These are phyloP conservation scores for Cantharis rufa DNA, from an alignment of 2,888 invertebrate genomes.

Conservation along the genomic window DNA sequence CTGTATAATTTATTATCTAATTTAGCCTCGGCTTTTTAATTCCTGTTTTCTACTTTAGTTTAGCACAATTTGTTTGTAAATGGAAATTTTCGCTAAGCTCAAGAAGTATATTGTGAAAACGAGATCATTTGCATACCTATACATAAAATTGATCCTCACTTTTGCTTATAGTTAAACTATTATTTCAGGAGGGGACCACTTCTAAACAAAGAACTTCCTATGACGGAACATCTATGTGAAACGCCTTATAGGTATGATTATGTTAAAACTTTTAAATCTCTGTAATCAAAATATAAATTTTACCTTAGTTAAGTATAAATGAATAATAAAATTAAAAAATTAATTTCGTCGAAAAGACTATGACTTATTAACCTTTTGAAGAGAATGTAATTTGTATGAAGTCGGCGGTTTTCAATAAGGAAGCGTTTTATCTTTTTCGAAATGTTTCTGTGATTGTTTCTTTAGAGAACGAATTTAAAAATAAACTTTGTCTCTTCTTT, in stretches of 20 bases:
- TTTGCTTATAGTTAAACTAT: constrained; percentile 18
- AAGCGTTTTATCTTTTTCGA: too few relatives aligned
- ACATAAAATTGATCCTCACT: background rate
- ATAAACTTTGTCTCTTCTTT: background rate
- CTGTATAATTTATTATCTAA: constrained; percentile 36
- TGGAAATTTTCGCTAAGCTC: constrained; percentile 15
- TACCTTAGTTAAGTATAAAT: background rate
- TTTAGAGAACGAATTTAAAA: background rate
- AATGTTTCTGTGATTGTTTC: background rate
- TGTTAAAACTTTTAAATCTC: background rate
- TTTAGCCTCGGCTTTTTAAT: constrained; percentile 33
- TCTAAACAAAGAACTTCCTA: constrained; percentile 43
- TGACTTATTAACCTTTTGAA: background rate
- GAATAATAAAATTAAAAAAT: background rate
- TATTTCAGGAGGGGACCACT: constrained; percentile 46
- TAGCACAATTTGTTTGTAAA: constrained; percentile 16
- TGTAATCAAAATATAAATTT: background rate
- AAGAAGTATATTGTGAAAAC: constrained; percentile 5
- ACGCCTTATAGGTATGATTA: constrained; percentile 47
- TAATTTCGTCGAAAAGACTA: background rate
- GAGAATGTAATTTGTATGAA: background rate
- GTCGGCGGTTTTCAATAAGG: background rate
- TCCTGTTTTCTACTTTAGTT: constrained; percentile 29
- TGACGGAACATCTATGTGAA: constrained; percentile 46
- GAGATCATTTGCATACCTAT: background rate